phyloP scores from a whole-genome alignment of 2,113 vertebrate genomes.

The Motacilla tschutschensis region DNA sequence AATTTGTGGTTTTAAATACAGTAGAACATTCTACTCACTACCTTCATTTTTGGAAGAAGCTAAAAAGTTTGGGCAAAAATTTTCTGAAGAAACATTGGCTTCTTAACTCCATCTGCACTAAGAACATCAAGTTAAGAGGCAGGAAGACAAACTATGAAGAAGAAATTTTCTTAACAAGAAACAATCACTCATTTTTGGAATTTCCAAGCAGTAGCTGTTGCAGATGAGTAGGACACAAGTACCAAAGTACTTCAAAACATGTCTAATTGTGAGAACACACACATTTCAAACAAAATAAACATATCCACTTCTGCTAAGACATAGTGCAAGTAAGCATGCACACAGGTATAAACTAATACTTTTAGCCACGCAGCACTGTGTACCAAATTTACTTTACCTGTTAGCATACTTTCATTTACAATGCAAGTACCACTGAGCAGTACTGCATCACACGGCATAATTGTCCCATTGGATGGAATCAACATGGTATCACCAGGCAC shows the following conservation, averaged over 20 bases:
- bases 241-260: neutral
- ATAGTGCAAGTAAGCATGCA: neutral
- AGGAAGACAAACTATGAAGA: neutral
- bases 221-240: neutral
- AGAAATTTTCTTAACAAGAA: neutral
- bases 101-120: neutral
- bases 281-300: neutral
- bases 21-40: neutral
- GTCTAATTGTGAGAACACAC: neutral
- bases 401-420: slow-evolving; percentile 98
- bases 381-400: slow-evolving; percentile 76
- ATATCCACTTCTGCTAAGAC: neutral
- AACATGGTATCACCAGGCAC: slow-evolving; percentile 93
- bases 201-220: neutral
- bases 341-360: neutral
- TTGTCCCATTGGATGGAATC: slow-evolving; percentile 92
- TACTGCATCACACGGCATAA: slow-evolving; percentile 96
- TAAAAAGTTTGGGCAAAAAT: neutral
- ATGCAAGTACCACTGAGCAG: slow-evolving; percentile 95
- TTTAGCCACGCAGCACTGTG: neutral
- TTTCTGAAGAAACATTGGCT: neutral
- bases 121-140: neutral
- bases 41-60: neutral
- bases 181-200: neutral
- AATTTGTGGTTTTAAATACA: neutral